Evolutionary conservation across 2,888 invertebrate species (phyloP).

Genomic region (Cataglyphis rosenhaueri): DNA sequence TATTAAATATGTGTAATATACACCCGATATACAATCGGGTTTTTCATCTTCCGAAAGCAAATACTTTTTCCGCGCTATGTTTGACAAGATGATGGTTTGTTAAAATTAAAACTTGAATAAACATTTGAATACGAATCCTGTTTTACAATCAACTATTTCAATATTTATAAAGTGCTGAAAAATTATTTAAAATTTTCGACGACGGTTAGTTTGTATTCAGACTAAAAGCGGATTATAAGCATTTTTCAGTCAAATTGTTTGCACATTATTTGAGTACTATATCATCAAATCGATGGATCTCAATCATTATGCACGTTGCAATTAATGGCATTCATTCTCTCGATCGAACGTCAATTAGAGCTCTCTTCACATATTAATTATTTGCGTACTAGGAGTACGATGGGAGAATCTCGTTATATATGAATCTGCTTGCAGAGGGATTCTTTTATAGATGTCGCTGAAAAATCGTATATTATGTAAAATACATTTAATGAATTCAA

Average conservation of each 20-base stretch:
- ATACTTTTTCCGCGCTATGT: background rate
- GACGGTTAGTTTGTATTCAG: background rate
- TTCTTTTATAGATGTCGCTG: background rate
- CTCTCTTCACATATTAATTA: slow-evolving; percentile 12
- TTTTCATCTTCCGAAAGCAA: background rate
- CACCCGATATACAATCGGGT: background rate
- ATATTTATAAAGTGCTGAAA: background rate
- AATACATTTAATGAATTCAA: background rate
- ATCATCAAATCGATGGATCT: slow-evolving; percentile 28
- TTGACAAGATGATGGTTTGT: background rate
- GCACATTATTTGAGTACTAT: background rate
- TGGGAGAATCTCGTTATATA: background rate
- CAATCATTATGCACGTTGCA: slow-evolving; percentile 37
- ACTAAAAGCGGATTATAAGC: background rate
- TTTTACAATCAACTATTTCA: background rate
- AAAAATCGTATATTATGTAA: background rate
- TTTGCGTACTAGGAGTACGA: background rate
- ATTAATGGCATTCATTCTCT: slow-evolving; percentile 50
- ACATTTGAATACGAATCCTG: background rate
- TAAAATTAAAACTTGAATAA: background rate
- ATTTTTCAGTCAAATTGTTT: slow-evolving; percentile 11
- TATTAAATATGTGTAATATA: background rate
- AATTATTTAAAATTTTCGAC: slow-evolving; percentile 1
- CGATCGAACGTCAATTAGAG: slow-evolving; percentile 43
- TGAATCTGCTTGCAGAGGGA: background rate